Evolutionary conservation across 2,113 vertebrate genomes (phyloP).

Genomic region (Lutjanus erythropterus): DNA sequence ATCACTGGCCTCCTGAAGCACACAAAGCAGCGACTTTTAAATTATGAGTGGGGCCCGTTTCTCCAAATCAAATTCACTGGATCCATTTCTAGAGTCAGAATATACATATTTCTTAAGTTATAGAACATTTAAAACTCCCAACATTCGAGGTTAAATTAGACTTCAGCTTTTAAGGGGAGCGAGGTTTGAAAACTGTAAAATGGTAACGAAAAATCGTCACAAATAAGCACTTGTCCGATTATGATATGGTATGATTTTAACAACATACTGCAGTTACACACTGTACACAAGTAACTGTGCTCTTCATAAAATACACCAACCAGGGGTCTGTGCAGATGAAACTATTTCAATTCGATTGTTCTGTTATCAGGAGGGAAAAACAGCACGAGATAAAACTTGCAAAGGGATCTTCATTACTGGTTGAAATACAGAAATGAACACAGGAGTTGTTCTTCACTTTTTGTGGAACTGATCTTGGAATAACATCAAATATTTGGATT

Average conservation of each 20-base stretch:
- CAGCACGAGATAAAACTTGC: too few species aligned
- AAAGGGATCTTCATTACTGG: neutral
- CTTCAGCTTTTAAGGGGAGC: neutral
- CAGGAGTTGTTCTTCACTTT: too few species aligned
- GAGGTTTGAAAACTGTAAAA: conserved; percentile 13
- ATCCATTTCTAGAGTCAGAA: too few species aligned
- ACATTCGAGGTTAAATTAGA: neutral
- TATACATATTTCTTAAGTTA: neutral
- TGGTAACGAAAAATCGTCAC: neutral
- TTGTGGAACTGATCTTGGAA: neutral
- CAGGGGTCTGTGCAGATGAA: neutral
- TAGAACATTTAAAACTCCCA: neutral
- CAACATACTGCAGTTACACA: conserved; percentile 5
- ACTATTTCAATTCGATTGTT: neutral
- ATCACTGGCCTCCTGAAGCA: conserved; percentile 30
- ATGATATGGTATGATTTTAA: conserved; percentile 1
- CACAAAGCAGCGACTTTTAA: conserved; percentile 6
- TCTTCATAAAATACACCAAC: conserved; percentile 24
- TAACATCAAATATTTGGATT: neutral
- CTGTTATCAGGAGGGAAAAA: neutral
- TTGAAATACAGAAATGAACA: neutral
- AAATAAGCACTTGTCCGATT: neutral
- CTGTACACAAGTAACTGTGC: conserved; percentile 41
- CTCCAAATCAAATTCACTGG: too few species aligned
- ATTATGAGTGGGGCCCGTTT: neutral